These are phyloP conservation scores for Uropetala carovei DNA, from an alignment of 2,888 invertebrate species.

Conservation along the genomic window DNA sequence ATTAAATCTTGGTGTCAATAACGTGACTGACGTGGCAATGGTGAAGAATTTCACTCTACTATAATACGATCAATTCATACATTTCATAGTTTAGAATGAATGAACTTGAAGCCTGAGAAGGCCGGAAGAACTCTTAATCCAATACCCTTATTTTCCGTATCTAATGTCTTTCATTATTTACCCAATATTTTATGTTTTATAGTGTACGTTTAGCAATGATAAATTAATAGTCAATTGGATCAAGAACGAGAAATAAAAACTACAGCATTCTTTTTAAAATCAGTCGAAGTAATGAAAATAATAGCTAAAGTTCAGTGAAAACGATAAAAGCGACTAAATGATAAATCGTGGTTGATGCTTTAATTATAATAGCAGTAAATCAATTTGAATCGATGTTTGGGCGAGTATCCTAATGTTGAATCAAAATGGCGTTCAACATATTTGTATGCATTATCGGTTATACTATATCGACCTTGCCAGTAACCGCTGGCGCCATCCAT, in stretches of 20 bases:
- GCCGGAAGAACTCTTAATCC: too few relatives aligned
- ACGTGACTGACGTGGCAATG: too few relatives aligned
- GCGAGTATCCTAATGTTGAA: background rate
- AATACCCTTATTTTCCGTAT: too few relatives aligned
- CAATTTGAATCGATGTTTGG: background rate
- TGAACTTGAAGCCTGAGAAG: too few relatives aligned
- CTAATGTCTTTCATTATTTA: too few relatives aligned
- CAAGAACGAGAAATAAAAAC: background rate
- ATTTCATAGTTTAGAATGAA: too few relatives aligned
- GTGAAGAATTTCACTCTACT: too few relatives aligned
- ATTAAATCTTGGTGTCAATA: too few relatives aligned
- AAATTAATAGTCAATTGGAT: too few relatives aligned
- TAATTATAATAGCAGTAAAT: background rate
- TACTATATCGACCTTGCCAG: constrained; percentile 12
- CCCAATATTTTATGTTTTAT: too few relatives aligned
- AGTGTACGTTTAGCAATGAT: too few relatives aligned
- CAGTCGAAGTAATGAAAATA: background rate
- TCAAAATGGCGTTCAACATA: constrained; percentile 35
- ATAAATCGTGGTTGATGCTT: background rate
- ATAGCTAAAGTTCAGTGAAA: background rate
- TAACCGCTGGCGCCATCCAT: constrained; percentile 63
- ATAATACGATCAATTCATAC: too few relatives aligned
- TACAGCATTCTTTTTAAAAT: background rate
- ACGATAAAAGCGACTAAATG: background rate
- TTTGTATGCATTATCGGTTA: background rate